phyloP scores from a whole-genome alignment of 2,888 invertebrate genomes.

The Nudaria mundana region DNA sequence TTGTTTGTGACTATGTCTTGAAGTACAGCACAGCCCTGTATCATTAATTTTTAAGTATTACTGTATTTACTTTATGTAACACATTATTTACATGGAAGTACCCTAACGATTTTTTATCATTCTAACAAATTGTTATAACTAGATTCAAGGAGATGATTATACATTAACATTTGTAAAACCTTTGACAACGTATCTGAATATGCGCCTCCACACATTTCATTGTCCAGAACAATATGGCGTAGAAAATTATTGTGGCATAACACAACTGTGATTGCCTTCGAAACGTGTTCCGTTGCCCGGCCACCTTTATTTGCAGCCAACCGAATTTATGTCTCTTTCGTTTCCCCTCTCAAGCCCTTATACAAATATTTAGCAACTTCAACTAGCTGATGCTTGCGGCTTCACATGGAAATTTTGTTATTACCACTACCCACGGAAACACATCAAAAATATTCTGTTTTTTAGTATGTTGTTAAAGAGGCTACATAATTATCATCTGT shows the following conservation, averaged over 20 bases:
- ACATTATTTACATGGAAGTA: too few species aligned
- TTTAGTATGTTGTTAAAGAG: too few species aligned
- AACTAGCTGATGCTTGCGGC: neutral
- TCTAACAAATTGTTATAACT: neutral
- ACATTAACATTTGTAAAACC: slow-evolving; percentile 11
- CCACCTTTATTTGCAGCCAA: slow-evolving; percentile 46
- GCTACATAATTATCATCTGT: too few species aligned
- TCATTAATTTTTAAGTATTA: too few species aligned
- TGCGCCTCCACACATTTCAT: slow-evolving; percentile 36
- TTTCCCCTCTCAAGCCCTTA: slow-evolving; percentile 41
- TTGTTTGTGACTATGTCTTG: slow-evolving; percentile 24
- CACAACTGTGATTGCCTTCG: slow-evolving; percentile 43
- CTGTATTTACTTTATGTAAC: too few species aligned
- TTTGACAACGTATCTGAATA: slow-evolving; percentile 29
- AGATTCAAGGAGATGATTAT: neutral
- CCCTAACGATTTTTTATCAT: too few species aligned
- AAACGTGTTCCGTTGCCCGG: slow-evolving; percentile 43
- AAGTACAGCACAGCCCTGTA: slow-evolving; percentile 27
- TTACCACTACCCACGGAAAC: too few species aligned
- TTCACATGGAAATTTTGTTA: too few species aligned
- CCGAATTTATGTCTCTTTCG: slow-evolving; percentile 40
- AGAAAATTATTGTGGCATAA: slow-evolving; percentile 62
- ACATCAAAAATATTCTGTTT: too few species aligned
- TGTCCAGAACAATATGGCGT: slow-evolving; percentile 46
- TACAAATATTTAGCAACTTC: slow-evolving; percentile 11